phyloP scores from a whole-genome alignment of 2,888 invertebrate species.

The Conops quadrifasciatus region DNA sequence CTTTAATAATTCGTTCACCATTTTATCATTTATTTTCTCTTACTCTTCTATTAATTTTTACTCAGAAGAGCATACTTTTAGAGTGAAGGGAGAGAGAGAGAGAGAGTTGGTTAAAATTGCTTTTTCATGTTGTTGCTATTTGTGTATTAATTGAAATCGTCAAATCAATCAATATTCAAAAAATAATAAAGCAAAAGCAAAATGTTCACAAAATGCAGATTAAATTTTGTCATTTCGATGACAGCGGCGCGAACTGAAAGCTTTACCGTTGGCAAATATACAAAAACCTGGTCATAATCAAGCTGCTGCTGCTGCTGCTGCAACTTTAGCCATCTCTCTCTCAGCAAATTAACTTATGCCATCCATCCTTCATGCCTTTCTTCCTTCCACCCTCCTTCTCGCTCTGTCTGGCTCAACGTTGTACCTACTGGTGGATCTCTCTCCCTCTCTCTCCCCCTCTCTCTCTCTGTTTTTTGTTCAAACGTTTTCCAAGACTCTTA shows the following conservation, averaged over 20 bases:
- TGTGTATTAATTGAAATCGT: slow-evolving; percentile 23
- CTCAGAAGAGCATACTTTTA: too few species aligned
- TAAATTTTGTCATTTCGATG: slow-evolving; percentile 20
- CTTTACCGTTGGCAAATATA: too few species aligned
- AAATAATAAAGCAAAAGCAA: neutral
- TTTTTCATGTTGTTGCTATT: slow-evolving; percentile 24
- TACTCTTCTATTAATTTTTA: too few species aligned
- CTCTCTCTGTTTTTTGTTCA: neutral
- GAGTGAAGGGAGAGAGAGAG: too few species aligned
- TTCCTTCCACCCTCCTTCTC: neutral
- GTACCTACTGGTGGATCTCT: neutral
- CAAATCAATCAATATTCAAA: neutral
- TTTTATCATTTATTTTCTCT: too few species aligned
- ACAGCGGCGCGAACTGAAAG: neutral
- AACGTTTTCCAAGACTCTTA: neutral
- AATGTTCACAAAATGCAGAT: neutral
- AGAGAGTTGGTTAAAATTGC: slow-evolving; percentile 18
- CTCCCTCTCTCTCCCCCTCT: neutral
- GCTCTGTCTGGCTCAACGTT: too few species aligned
- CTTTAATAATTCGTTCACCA: too few species aligned
- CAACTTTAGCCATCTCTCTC: too few species aligned
- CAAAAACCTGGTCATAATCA: too few species aligned
- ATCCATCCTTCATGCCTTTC: neutral
- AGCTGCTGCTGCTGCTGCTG: too few species aligned
- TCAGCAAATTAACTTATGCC: too few species aligned